These are phyloP conservation scores for Acanthopagrus latus DNA, from an alignment of 2,797 vertebrate genomes.

Conservation along the genomic window DNA sequence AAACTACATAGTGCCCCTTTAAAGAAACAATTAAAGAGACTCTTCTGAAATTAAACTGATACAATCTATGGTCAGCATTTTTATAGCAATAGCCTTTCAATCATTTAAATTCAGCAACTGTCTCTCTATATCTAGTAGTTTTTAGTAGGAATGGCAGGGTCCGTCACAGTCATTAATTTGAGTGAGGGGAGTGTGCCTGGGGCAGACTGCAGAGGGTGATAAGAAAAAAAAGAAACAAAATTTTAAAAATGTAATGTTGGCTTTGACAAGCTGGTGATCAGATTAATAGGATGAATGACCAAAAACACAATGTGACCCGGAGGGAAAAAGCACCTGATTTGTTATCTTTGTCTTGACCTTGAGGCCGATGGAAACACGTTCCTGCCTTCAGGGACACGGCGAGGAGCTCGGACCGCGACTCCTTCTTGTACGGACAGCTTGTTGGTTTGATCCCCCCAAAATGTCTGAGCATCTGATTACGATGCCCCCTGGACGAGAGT, in stretches of 20 bases:
- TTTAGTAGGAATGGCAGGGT: background rate
- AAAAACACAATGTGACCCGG: no score
- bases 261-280: no score
- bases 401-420: background rate
- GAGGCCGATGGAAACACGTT: background rate
- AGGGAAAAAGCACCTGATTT: background rate
- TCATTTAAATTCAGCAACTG: background rate
- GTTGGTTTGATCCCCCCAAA: constrained; percentile 15
- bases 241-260: no score
- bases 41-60: background rate
- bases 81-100: background rate
- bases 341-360: background rate
- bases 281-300: no score
- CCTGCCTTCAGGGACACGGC: background rate
- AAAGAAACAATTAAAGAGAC: background rate
- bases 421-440: constrained; percentile 4
- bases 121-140: background rate
- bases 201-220: no score
- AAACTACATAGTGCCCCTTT: no score
- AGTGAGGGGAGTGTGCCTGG: no score
- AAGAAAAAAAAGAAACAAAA: no score
- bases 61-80: background rate
- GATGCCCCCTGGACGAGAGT: background rate
- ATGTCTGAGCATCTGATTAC: constrained; percentile 30
- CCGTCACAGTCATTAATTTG: background rate